phyloP scores from a whole-genome alignment of 2,888 invertebrate genomes.

The Antheraea assamensis region DNA sequence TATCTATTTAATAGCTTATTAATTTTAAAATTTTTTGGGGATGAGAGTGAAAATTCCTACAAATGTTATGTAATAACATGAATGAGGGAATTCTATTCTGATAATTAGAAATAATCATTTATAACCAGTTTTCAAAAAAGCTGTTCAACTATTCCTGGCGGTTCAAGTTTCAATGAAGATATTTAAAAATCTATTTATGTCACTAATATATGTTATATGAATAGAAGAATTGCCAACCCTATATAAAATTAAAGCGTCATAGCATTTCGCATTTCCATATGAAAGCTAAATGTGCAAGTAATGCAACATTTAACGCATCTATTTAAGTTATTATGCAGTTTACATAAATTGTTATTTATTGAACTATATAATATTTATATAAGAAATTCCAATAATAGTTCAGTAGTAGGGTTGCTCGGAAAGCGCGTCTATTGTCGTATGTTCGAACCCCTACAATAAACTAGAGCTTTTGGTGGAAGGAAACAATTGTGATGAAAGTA shows the following conservation, averaged over 20 bases:
- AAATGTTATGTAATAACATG: too few relatives aligned
- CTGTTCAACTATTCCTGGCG: neutral
- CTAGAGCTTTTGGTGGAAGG: too few relatives aligned
- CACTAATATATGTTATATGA: too few relatives aligned
- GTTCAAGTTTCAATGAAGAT: neutral
- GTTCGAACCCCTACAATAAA: too few relatives aligned
- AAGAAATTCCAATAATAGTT: neutral
- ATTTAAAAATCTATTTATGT: neutral
- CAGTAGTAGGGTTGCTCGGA: neutral
- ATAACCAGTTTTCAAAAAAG: too few relatives aligned
- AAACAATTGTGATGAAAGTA: too few relatives aligned
- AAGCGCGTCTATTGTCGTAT: too few relatives aligned
- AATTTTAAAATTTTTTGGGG: too few relatives aligned
- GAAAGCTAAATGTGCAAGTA: slow-evolving; percentile 6
- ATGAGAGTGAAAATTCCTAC: too few relatives aligned
- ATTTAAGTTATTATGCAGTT: neutral
- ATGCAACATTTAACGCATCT: neutral
- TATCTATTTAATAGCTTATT: too few relatives aligned
- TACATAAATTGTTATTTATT: neutral
- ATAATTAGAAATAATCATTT: too few relatives aligned
- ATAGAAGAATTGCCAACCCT: neutral
- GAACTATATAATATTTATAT: neutral
- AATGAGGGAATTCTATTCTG: too few relatives aligned
- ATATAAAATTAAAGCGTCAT: neutral
- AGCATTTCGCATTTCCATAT: neutral